Evolutionary conservation across 2,113 vertebrate genomes (phyloP), one percentile per base, ranked within the genome.

Genomic region (Pelvicachromis taeniatus): DNA sequence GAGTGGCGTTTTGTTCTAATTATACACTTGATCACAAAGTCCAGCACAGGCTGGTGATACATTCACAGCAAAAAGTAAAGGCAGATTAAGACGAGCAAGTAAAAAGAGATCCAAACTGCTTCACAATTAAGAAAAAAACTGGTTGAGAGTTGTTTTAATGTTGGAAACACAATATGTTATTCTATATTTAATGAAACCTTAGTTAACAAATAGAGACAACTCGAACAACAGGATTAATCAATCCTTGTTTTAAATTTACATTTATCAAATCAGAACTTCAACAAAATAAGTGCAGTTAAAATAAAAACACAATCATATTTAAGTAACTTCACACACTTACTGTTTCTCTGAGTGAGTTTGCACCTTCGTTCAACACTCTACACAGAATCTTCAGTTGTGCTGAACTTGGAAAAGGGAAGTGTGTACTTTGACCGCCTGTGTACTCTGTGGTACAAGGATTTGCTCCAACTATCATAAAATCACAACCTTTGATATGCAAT

Each of bases 191-290:
- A 55, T 55, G 54, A 26, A 14, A 56, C 3, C 23, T 56, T 0
- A 14, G 6, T 14, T 6, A 8, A 56, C 12, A 56, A 56, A 56
- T 3, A 56, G 4, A 42, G 10, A 42, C 1, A 42, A 42, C 2
- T 56, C 6, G 0, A 14, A 56, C 54, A 26, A 26, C 12, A 56
- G 23, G 8, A 56, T 13, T 26, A 56, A 26, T 26, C 11, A 56
- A n/a, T n/a, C n/a, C n/a, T 26, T 14, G 23, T 26, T 14, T 56
- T 26, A 26, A 0, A 56, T 56, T 56, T 2, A 56, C 0, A 0
- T 55, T 11, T 2, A n/a, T 53, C 52, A 53, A 53, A 53, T 53
- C 26, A 55, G 11, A 26, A 56, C 23, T 26, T 26, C 12, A 0
- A 26, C 54, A 56, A 56, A 23, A 54, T 10, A 54, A 26, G 12